Evolutionary conservation across 2,797 vertebrate genomes (phyloP).

Genomic region (Lacerta agilis): DNA sequence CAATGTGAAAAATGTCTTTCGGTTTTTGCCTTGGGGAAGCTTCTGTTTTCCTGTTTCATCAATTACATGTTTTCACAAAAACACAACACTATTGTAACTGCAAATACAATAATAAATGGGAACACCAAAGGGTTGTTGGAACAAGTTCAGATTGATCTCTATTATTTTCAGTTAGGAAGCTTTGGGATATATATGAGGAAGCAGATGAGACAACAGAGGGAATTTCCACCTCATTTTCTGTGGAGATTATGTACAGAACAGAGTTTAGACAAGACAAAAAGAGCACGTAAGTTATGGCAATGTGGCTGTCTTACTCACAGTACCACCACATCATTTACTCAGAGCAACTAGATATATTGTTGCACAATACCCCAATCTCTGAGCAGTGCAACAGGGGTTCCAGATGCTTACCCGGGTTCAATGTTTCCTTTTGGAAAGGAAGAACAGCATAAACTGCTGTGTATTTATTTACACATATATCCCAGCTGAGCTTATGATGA

Average conservation of each 20-base stretch:
- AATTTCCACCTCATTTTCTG: constrained; percentile 35
- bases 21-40: constrained; percentile 64
- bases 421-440: neutral
- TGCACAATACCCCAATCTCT: too few relatives aligned
- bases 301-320: neutral
- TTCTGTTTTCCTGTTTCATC: constrained; percentile 68
- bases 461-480: too few relatives aligned
- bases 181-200: constrained; percentile 11
- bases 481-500: too few relatives aligned
- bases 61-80: constrained; percentile 62
- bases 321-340: neutral
- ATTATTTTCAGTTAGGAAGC: constrained; percentile 14
- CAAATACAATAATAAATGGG: constrained; percentile 55
- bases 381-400: too few relatives aligned
- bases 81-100: constrained; percentile 49
- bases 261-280: constrained; percentile 34
- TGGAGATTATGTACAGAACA: constrained; percentile 28
- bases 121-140: constrained; percentile 27
- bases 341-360: fast-evolving
- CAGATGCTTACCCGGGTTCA: too few relatives aligned
- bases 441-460: neutral
- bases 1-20: constrained; percentile 63
- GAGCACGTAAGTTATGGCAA: constrained; percentile 8
- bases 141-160: constrained; percentile 26
- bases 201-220: constrained; percentile 6